These are phyloP conservation scores for Cynocephalus volans DNA, from an alignment of 2,113 vertebrate species.

Conservation along the genomic window DNA sequence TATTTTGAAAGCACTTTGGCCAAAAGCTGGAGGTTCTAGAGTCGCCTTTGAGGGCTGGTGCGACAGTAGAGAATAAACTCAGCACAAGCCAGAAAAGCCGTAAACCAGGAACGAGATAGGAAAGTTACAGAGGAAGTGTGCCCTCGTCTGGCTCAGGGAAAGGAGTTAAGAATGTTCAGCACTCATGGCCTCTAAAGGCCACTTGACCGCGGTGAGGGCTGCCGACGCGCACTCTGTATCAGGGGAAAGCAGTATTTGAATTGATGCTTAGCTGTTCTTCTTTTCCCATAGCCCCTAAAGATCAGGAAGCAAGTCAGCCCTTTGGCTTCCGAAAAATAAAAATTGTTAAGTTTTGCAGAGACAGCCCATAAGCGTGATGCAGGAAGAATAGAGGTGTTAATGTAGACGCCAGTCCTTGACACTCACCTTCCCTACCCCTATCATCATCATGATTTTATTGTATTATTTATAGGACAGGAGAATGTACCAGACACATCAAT, in stretches of 20 bases:
- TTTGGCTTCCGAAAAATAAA: constrained; percentile 6
- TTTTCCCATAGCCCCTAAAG: not conserved
- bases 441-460: not conserved
- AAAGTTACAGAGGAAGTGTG: not conserved
- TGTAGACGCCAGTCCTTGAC: not conserved
- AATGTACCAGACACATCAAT: not conserved
- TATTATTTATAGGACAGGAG: not conserved
- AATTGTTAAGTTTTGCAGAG: not conserved
- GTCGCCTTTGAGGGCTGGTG: not conserved
- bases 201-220: not conserved
- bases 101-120: no score
- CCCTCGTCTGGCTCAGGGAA: not conserved
- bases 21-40: not conserved
- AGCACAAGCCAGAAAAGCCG: not conserved
- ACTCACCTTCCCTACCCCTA: not conserved
- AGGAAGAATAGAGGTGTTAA: not conserved
- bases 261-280: not conserved
- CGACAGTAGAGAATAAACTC: not conserved
- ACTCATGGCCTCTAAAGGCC: not conserved
- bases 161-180: not conserved
- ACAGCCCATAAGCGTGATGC: not conserved
- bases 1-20: not conserved
- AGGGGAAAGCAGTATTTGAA: not conserved
- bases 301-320: not conserved
- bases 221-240: not conserved